These are phyloP conservation scores for Bradypus variegatus DNA, from an alignment of 2,797 vertebrate genomes.

Conservation along the genomic window DNA sequence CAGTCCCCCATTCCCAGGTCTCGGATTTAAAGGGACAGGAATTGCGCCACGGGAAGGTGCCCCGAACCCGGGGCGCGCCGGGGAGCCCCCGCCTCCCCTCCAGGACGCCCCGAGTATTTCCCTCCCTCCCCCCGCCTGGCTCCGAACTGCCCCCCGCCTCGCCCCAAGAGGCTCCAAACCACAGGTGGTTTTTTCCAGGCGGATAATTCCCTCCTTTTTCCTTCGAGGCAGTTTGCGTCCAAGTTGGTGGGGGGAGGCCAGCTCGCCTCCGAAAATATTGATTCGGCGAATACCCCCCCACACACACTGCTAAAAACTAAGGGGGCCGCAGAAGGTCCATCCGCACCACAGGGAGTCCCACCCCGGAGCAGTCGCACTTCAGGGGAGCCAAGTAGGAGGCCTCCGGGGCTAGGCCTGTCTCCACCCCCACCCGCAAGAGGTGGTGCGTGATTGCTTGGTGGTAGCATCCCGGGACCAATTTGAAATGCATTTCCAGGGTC, in stretches of 20 bases:
- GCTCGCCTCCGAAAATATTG: neutral
- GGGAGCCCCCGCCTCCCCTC: neutral
- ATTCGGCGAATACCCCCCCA: neutral
- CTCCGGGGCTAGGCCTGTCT: neutral
- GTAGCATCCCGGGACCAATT: conserved; percentile 40
- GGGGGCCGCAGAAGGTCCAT: neutral
- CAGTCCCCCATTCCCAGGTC: conserved; percentile 68
- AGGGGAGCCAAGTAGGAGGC: neutral
- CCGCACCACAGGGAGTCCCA: conserved; percentile 35
- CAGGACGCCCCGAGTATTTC: neutral
- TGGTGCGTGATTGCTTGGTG: conserved; percentile 13
- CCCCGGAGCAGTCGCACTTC: neutral
- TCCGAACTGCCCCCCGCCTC: neutral
- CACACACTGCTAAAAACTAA: neutral
- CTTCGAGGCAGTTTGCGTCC: neutral
- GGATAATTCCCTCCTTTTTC: neutral
- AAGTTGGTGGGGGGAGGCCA: too few relatives aligned
- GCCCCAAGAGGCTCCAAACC: conserved; percentile 1
- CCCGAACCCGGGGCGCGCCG: neutral
- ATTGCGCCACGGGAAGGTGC: conserved; percentile 70
- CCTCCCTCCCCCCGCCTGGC: neutral
- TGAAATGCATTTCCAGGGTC: conserved; percentile 51
- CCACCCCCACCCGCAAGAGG: neutral
- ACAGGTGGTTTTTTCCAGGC: conserved; percentile 51
- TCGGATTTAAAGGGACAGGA: conserved; percentile 86